Conservation (phyloP, 1,140 invertebrate species). For the Tachypleus tridentatus region DNA sequence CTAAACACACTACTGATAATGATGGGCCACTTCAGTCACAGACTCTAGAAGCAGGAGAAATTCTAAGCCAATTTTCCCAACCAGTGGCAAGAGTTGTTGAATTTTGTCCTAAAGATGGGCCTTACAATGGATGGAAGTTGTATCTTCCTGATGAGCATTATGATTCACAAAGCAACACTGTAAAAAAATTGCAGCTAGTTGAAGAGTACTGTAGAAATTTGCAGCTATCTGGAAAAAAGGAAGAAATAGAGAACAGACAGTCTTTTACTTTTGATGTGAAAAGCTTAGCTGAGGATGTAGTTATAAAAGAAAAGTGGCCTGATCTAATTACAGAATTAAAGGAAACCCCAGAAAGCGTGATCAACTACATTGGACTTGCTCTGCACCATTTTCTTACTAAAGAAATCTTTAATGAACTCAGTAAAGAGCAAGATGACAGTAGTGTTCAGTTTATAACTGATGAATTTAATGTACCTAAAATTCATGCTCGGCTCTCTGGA, state of each 20-base stretch:
- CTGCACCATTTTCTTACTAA: slow-evolving; percentile 51
- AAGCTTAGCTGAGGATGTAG: slow-evolving; percentile 43
- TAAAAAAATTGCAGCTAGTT: slow-evolving; percentile 40
- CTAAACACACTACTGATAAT: too few relatives aligned
- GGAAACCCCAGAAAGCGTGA: slow-evolving; percentile 47
- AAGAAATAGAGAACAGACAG: slow-evolving; percentile 48
- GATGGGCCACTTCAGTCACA: too few relatives aligned
- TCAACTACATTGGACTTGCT: slow-evolving; percentile 54
- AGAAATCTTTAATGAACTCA: slow-evolving; percentile 22
- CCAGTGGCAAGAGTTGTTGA: neutral
- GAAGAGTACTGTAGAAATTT: slow-evolving; percentile 43
- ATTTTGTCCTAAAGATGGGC: slow-evolving; percentile 16
- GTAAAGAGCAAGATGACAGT: neutral
- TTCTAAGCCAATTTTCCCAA: too few relatives aligned
- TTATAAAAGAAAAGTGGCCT: slow-evolving; percentile 46
- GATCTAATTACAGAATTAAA: slow-evolving; percentile 50
- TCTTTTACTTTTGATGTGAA: slow-evolving; percentile 51
- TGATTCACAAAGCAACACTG: slow-evolving; percentile 28
- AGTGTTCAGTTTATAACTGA: neutral
- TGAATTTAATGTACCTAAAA: slow-evolving; percentile 28
- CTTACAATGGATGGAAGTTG: slow-evolving; percentile 50
- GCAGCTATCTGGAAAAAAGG: slow-evolving; percentile 39
- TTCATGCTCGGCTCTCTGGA: slow-evolving; percentile 54
- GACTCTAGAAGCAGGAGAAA: too few relatives aligned
- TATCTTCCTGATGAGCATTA: slow-evolving; percentile 54